Percentiles rank a stretch among this genome's conserved stretches.
phyloP scores from a whole-genome alignment of 1,140 invertebrate species.

The Epicauta chinensis region DNA sequence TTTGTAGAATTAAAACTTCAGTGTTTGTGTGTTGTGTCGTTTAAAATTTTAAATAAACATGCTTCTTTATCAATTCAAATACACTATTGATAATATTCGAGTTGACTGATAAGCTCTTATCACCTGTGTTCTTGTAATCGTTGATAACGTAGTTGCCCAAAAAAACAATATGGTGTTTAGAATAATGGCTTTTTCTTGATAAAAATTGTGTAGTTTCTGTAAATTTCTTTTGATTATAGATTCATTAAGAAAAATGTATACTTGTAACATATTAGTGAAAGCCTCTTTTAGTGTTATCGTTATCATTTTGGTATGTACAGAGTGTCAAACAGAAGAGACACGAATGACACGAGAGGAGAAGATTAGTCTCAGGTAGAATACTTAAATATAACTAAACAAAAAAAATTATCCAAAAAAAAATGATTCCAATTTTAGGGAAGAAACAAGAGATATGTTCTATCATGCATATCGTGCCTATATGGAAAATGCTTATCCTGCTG shows the following conservation, averaged over 20 bases:
- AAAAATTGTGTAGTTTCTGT: constrained; percentile 10
- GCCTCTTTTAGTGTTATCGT: background rate
- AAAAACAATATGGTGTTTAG: constrained; percentile 29
- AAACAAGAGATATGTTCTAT: constrained; percentile 92
- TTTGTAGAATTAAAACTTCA: background rate
- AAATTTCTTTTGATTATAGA: constrained; percentile 19
- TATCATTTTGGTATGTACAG: constrained; percentile 8
- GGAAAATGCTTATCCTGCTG: constrained; percentile 95
- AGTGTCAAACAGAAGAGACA: constrained; percentile 30
- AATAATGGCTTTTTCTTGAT: constrained; percentile 22
- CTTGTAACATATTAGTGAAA: constrained; percentile 4
- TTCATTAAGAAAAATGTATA: constrained; percentile 14
- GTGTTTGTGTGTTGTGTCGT: background rate
- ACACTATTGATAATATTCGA: background rate
- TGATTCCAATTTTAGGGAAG: constrained; percentile 54
- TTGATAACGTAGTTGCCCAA: background rate
- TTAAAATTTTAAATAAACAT: no score
- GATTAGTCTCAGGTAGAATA: constrained; percentile 48
- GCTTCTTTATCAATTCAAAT: no score
- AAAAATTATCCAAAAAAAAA: no score
- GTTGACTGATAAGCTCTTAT: constrained; percentile 21
- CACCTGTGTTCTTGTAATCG: constrained; percentile 19
- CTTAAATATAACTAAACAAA: background rate
- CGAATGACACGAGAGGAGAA: constrained; percentile 54
- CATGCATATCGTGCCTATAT: constrained; percentile 97